Base-by-base conservation (phyloP, 2,113 vertebrate species). In the Taurulus bubalis region DNA sequence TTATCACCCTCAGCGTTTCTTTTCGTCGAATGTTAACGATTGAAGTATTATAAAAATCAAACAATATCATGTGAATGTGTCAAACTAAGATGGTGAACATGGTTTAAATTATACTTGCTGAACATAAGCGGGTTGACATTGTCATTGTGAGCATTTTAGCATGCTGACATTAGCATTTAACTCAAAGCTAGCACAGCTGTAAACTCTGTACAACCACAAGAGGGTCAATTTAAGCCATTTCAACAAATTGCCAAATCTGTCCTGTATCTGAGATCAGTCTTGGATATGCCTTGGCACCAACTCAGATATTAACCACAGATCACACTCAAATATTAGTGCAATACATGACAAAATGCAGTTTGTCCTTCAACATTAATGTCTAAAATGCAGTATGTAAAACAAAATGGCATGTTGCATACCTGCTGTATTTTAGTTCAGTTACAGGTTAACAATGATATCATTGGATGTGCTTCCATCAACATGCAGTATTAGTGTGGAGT, bases 381-480 rank as follows among this genome's bases (percentile, higher is more conserved):
- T 75, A 24, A 45, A 18, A 78, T 10, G 36, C 36, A 38, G 36
- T 38, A 75, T 63, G 40, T 14, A 42, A 11, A 9, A 8, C 2
- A 40, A 36, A 51, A 38, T 56, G 11, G 15, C 12, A 79, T 83
- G 65, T 80, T 81, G 84, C 59, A 77, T 77, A 62, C 75, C 56
- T 88, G 82, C 74, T 65, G 15, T 53, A 28, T 56, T 56, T 70
- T n/a, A 66, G 69, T 60, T 88, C 28, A 55, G 60, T 32, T 30
- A 71, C 15, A 79, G 9, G 26, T 53, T 28, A 70, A 62, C n/a
- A 28, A 22, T 40, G n/a, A 51, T 53, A 79, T 53, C 28, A 58
- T 67, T 72, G 42, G 11, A 20, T 77, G 53, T 84, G 40, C 51
- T 67, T 68, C 47, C 60, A 64, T 81, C 36, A 84, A 38, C 42